phyloP scores from a whole-genome alignment of 2,113 vertebrate genomes.

The Protomyctophum bolini region DNA sequence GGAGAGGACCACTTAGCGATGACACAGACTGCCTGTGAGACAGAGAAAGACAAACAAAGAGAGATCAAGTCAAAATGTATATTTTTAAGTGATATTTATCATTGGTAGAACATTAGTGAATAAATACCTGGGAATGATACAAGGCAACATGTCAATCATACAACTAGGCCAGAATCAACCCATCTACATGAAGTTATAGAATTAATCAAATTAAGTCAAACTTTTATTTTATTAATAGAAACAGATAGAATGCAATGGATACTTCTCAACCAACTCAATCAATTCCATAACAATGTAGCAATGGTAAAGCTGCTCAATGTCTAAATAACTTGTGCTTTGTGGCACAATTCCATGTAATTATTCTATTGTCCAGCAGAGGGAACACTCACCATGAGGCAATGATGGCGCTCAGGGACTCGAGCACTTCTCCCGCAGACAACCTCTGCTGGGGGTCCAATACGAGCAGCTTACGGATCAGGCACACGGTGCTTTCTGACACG shows the following conservation, averaged over 20 bases:
- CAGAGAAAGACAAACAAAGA: conserved; percentile 13
- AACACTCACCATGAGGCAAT: conserved; percentile 90
- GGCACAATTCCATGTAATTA: not conserved
- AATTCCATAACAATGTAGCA: too few species aligned
- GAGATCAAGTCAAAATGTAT: not conserved
- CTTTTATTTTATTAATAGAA: too few species aligned
- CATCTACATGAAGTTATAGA: too few species aligned
- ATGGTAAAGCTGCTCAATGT: too few species aligned
- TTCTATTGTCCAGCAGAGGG: conserved; percentile 50
- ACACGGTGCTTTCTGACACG: conserved; percentile 96
- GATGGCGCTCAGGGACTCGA: conserved; percentile 94
- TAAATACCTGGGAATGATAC: too few species aligned
- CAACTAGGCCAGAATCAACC: too few species aligned
- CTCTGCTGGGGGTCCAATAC: conserved; percentile 97
- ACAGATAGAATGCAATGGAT: too few species aligned
- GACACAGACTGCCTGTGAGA: conserved; percentile 92
- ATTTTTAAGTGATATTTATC: too few species aligned
- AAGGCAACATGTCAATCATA: too few species aligned
- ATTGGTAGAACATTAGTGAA: too few species aligned
- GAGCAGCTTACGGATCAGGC: conserved; percentile 95
- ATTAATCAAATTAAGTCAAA: too few species aligned
- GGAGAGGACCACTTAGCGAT: conserved; percentile 92
- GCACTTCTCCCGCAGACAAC: conserved; percentile 90
- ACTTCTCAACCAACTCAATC: too few species aligned
- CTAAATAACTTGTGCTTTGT: not conserved